A percentile compares a stretch with the other conserved stretches of the same genome.
Conservation (phyloP, 92 coral and sea anemone species). For the Umimayanthus kanabou region DNA sequence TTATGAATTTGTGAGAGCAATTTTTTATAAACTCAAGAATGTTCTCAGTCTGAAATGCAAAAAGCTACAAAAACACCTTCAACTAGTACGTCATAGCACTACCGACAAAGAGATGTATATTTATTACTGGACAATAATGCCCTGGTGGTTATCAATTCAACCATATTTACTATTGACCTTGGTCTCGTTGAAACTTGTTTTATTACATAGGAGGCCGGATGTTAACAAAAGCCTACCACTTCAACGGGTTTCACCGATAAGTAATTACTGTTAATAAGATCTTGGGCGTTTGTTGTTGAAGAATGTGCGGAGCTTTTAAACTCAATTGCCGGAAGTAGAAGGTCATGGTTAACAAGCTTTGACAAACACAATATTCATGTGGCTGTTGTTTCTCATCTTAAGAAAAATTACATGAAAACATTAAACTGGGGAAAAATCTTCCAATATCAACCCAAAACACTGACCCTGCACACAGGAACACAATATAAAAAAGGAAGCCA, state of each 20-base stretch:
- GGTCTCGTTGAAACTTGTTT: no score
- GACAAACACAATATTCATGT: not conserved
- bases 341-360: not conserved
- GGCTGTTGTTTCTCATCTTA: not conserved
- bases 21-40: not conserved
- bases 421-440: not conserved
- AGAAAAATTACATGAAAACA: not conserved
- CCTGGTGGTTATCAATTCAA: not conserved
- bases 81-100: not conserved
- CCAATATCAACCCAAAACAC: not conserved
- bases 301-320: not conserved
- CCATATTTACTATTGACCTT: not conserved
- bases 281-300: not conserved
- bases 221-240: not conserved
- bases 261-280: not conserved
- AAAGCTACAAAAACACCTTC: not conserved
- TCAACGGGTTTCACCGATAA: not conserved
- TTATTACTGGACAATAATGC: not conserved
- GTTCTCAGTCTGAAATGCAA: not conserved
- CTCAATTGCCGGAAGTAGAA: not conserved
- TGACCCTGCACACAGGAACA: not conserved
- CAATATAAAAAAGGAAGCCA: slow-evolving; percentile 7
- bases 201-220: not conserved
- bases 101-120: not conserved
- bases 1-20: not conserved